Percentiles rank a stretch among this genome's conserved stretches.
phyloP scores from a whole-genome alignment of 64 coral and sea anemone genomes.

The Pachyseris speciosa region DNA sequence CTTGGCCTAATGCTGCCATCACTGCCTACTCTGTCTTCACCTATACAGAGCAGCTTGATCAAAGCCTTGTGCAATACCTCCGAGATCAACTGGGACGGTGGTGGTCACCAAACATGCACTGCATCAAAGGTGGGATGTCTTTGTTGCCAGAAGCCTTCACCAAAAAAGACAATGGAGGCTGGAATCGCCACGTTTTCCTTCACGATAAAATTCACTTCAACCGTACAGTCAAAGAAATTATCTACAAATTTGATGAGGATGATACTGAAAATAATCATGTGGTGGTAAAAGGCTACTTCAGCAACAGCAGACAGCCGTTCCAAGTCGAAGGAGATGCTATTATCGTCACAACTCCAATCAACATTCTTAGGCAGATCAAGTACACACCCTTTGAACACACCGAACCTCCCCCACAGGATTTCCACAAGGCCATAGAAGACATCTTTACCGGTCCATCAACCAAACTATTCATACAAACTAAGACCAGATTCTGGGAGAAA shows the following conservation, averaged over 20 bases:
- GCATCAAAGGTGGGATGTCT: constrained; percentile 37
- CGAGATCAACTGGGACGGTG: constrained; percentile 38
- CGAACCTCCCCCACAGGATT: neutral
- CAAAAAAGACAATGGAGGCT: neutral
- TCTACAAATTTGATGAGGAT: neutral
- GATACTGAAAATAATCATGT: constrained; percentile 12
- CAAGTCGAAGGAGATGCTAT: constrained; percentile 29
- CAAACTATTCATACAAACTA: constrained; percentile 52
- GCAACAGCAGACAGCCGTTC: neutral
- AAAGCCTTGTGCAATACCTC: constrained; percentile 51
- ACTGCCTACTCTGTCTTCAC: constrained; percentile 27
- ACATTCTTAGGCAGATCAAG: constrained; percentile 41
- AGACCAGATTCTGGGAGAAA: constrained; percentile 39
- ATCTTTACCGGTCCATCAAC: constrained; percentile 46
- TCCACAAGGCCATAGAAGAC: constrained; percentile 51
- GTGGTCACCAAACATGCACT: constrained; percentile 50
- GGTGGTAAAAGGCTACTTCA: constrained; percentile 2
- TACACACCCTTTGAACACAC: neutral
- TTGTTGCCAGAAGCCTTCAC: constrained; percentile 36
- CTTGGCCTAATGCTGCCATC: constrained; percentile 43
- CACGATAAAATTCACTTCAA: constrained; percentile 1
- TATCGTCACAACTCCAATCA: constrained; percentile 41
- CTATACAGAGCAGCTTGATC: constrained; percentile 53
- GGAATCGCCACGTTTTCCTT: neutral
- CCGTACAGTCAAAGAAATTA: constrained; percentile 23